Evolutionary conservation across 1,140 invertebrate genomes (phyloP).

Genomic region (Zelostemma sp.): DNA sequence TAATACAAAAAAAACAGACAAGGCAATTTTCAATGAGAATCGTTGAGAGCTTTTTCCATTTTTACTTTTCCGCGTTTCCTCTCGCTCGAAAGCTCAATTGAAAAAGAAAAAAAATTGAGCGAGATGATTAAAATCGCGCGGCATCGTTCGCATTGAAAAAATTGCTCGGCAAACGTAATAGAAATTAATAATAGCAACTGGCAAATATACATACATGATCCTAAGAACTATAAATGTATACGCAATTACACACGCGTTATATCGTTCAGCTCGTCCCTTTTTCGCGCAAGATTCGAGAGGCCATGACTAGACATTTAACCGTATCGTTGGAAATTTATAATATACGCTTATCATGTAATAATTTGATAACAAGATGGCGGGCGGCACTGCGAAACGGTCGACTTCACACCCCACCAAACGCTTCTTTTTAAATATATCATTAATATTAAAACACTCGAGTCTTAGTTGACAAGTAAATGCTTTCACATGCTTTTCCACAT

Average conservation of each 20-base stretch:
- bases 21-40: too few relatives aligned
- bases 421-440: constrained; percentile 44
- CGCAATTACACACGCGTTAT: constrained; percentile 29
- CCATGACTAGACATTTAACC: constrained; percentile 71
- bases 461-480: constrained; percentile 12
- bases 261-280: constrained; percentile 47
- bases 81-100: too few relatives aligned
- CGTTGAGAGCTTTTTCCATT: too few relatives aligned
- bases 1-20: constrained; percentile 14
- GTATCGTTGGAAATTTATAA: constrained; percentile 56
- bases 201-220: too few relatives aligned
- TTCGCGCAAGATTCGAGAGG: constrained; percentile 60
- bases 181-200: too few relatives aligned
- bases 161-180: too few relatives aligned
- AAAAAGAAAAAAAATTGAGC: too few relatives aligned
- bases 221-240: constrained; percentile 21
- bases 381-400: constrained; percentile 63
- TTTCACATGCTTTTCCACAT: not conserved
- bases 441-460: constrained; percentile 26
- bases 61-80: constrained; percentile 1
- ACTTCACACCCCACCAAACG: constrained; percentile 63
- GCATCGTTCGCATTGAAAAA: too few relatives aligned
- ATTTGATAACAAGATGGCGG: constrained; percentile 70
- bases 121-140: too few relatives aligned
- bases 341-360: constrained; percentile 65